Evolutionary conservation across 1,140 invertebrate species (phyloP).

Genomic region (Drosophila pruinosa): DNA sequence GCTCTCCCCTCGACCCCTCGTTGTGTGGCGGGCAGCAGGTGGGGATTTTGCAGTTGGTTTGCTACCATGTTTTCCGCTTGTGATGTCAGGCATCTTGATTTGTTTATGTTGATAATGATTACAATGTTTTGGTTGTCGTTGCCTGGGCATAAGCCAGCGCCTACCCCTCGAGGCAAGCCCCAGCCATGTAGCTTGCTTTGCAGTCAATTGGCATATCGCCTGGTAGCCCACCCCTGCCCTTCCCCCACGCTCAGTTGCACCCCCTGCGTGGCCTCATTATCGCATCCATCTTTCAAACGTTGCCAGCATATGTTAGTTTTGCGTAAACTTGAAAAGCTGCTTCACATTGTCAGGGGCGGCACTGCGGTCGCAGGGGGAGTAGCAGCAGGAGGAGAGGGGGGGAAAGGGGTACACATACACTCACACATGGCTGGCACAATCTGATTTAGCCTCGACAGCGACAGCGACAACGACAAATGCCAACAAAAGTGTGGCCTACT

Average conservation of each 20-base stretch:
- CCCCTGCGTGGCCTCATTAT: slow-evolving; percentile 65
- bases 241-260: neutral
- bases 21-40: neutral
- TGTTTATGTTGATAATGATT: slow-evolving; percentile 78
- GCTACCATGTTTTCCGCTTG: slow-evolving; percentile 13
- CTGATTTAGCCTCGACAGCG: slow-evolving; percentile 42
- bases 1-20: neutral
- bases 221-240: neutral
- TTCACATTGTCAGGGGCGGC: slow-evolving; percentile 33
- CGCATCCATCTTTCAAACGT: slow-evolving; percentile 70
- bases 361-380: no score
- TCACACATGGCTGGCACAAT: slow-evolving; percentile 6
- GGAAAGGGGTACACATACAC: neutral
- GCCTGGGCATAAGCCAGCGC: neutral
- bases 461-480: slow-evolving; percentile 29
- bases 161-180: neutral
- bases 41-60: slow-evolving; percentile 14
- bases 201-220: slow-evolving; percentile 21
- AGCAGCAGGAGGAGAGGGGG: no score
- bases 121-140: slow-evolving; percentile 59
- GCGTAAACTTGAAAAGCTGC: slow-evolving; percentile 73
- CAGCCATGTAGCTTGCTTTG: neutral
- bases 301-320: slow-evolving; percentile 75
- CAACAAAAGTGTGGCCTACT: slow-evolving; percentile 69
- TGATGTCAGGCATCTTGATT: slow-evolving; percentile 56